Base-by-base conservation (phyloP, 2,797 vertebrate genomes). In the Chelon labrosus region DNA sequence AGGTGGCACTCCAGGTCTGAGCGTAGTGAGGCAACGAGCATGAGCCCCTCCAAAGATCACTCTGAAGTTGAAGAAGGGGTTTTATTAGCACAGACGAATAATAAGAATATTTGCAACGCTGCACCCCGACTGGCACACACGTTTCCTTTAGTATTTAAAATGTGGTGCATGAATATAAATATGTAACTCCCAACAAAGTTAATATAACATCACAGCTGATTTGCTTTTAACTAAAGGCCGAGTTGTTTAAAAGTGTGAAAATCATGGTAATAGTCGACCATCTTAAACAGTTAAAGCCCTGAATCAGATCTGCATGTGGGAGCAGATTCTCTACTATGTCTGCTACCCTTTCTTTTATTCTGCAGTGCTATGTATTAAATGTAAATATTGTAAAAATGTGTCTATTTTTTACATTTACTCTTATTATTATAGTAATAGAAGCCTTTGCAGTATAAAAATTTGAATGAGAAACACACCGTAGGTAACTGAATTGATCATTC, bases 1-100 rank as follows among this genome's bases (percentile, higher is more conserved):
- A 93, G 94, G 87, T 90, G 93, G 93, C 91, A 77, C 67, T 90
- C 71, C 68, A 76, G 44, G 69, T 70, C 85, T 89, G 75, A 85
- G 46, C 17, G 44, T 35, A 54, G 0, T 1, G 2, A 22, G 13
- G 8, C 41, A 38, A 53, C 41, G 22, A 4, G 4, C 1, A 5
- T 7, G 8, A 22, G 12, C 38, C 20, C 39, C 27, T 16, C 10
- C 1, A 57, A 47, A 44, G 3, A 53, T 35, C 35, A 7, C 6
- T 9, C 0, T 64, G 17, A 46, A 5, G 51, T 60, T 3, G 61
- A 25, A 19, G 51, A 16, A 56, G 1, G 5, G 60, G 12, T 25
- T 10, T 19, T 27, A 53, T 47, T 11, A 38, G 1, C 10, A 31
- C 31, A 11, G 11, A 42, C 17, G 17, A 16, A 7, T 17, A 35